Evolutionary conservation across 2,113 vertebrate species (phyloP).

Genomic region (Ceuthmochares aereus): DNA sequence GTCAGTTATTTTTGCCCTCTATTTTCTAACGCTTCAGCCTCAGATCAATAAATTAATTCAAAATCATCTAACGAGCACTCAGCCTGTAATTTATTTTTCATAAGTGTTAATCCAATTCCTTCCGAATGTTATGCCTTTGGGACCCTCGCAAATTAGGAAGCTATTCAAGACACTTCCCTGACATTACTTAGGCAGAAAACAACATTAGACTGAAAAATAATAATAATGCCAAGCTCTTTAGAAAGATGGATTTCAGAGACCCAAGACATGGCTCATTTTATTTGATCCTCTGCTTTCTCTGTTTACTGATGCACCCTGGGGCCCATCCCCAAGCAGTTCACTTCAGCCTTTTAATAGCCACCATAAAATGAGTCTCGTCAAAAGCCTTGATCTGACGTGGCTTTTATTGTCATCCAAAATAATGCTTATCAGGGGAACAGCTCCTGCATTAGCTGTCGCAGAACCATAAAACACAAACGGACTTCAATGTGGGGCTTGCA

Average conservation of each 20-base stretch:
- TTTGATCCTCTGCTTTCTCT: neutral
- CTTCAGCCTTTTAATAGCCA: neutral
- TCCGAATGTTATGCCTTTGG: neutral
- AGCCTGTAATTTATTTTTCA: constrained; percentile 12
- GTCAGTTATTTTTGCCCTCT: neutral
- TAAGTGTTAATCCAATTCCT: constrained; percentile 28
- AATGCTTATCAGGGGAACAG: neutral
- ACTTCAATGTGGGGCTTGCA: neutral
- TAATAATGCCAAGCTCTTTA: neutral
- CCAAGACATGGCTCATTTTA: neutral
- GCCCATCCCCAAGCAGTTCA: neutral
- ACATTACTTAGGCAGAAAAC: neutral
- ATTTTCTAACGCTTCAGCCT: neutral
- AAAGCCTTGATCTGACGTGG: neutral
- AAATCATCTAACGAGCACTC: constrained; percentile 7
- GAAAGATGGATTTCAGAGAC: neutral
- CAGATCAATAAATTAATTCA: constrained; percentile 18
- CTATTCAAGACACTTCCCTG: neutral
- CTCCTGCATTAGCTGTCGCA: neutral
- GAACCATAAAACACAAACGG: neutral
- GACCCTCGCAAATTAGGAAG: neutral
- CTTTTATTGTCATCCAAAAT: neutral
- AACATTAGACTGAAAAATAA: neutral
- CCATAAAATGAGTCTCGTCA: neutral
- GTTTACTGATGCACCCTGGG: neutral